A percentile compares a stretch with the other conserved stretches of the same genome.
Evolutionary conservation across 2,888 invertebrate genomes (phyloP).

Genomic region (Zaprionus obscuricornis): DNA sequence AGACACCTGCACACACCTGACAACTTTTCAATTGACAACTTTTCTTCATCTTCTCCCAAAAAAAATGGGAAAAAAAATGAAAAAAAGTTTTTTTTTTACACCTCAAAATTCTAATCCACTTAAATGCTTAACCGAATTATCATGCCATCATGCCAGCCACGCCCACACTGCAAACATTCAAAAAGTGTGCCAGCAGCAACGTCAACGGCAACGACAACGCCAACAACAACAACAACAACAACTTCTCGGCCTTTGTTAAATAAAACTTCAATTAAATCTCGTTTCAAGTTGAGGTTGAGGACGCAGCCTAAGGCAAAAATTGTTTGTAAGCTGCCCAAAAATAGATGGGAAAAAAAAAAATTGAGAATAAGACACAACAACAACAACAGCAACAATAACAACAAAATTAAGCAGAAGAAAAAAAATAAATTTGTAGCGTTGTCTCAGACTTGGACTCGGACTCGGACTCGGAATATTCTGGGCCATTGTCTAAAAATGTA

Average conservation of each 20-base stretch:
- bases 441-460: too few relatives aligned
- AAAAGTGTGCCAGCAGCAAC: constrained; percentile 33
- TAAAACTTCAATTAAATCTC: constrained; percentile 75
- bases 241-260: constrained; percentile 53
- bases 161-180: constrained; percentile 25
- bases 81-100: constrained; percentile 34
- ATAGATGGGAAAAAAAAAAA: constrained; percentile 45
- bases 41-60: constrained; percentile 39
- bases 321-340: constrained; percentile 53
- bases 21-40: constrained; percentile 75
- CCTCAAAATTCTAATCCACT: constrained; percentile 72
- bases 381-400: too few relatives aligned
- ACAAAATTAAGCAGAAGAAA: constrained; percentile 21
- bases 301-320: constrained; percentile 30
- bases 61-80: constrained; percentile 16
- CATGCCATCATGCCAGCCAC: constrained; percentile 51
- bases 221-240: not conserved
- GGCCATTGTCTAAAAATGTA: constrained; percentile 74
- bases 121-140: constrained; percentile 76
- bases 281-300: constrained; percentile 51
- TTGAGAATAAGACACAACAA: too few relatives aligned
- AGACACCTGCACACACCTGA: too few relatives aligned
- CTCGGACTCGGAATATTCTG: constrained; percentile 6
- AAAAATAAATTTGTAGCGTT: constrained; percentile 24
- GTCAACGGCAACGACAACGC: constrained; percentile 7